Base-by-base conservation (phyloP, 2,888 invertebrate species). In the Plagodis pulveraria region DNA sequence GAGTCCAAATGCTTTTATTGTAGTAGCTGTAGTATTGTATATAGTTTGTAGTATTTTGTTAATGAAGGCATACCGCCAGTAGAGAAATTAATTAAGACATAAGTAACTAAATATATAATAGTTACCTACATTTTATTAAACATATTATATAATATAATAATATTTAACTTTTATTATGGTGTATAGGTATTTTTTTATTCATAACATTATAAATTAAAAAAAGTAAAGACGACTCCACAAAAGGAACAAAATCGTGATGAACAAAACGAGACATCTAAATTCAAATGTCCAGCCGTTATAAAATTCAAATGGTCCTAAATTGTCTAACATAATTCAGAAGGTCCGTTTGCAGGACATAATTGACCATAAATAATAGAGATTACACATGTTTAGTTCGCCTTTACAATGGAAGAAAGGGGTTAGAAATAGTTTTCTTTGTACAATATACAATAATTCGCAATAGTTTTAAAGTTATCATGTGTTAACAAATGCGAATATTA, bases 311-410 rank as follows among this genome's bases (percentile, higher is more conserved):
- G 67, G 58, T 68, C 66, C 75, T 85, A 83, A 67, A 87, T 85
- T 81, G 72, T 76, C 82, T 77, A 67, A 74, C 74, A 83, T 82
- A 82, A 84, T 81, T 78, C 74, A 74, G 72, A 70, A 78, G 66
- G 81, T 81, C 81, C 83, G 72, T 86, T 83, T 74, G 71, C 76
- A 74, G 78, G 83, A 86, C 86, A 87, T 91, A 91, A 91, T 91
- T 91, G 89, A 88, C 89, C 91, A 91, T 91, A 90, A 90, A 91
- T 91, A 90, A 89, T 76, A 77, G 45, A 80, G 77, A 87, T 85
- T 84, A 90, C 88, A 89, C 79, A 83, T 89, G 89, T 91, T 84
- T 80, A 80, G 82, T 81, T 77, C 75, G 78, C 78, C 80, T 83
- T 80, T 74, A 63, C 60, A 70, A 68, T 69, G 71, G 69, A 57